A percentile compares a stretch with the other conserved stretches of the same genome.
Conservation (phyloP, 2,888 invertebrate species). For the Lepidocyrtinus sp. region DNA sequence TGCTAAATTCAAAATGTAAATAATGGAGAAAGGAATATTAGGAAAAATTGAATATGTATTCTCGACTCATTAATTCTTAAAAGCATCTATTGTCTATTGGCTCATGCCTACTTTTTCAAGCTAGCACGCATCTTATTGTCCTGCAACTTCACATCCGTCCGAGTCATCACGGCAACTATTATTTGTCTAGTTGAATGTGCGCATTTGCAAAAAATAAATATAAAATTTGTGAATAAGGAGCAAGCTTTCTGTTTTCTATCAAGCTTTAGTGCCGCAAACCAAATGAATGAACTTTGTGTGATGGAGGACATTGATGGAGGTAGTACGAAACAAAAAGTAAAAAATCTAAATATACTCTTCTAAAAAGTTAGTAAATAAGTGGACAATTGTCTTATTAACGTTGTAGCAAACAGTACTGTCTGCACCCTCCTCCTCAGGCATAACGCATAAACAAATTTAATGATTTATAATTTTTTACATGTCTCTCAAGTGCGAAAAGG, state of each 20-base stretch:
- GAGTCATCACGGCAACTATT: constrained; percentile 14
- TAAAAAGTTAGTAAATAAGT: too few species aligned
- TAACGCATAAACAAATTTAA: neutral
- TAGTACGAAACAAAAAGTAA: too few species aligned
- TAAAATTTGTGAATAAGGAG: neutral
- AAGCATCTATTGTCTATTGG: neutral
- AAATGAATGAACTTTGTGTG: too few species aligned
- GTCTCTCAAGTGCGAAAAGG: constrained; percentile 40
- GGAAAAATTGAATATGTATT: neutral
- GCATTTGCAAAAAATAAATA: neutral
- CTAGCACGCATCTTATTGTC: constrained; percentile 2
- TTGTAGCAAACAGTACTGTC: neutral
- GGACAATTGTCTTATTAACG: neutral
- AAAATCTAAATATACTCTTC: too few species aligned
- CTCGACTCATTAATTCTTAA: neutral
- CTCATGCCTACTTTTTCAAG: neutral
- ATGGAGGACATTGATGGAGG: too few species aligned
- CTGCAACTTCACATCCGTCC: constrained; percentile 6
- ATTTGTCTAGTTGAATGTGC: neutral
- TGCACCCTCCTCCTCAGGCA: neutral
- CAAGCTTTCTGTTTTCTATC: constrained; percentile 9
- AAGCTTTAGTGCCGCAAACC: too few species aligned
- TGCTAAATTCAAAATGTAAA: too few species aligned
- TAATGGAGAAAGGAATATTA: neutral
- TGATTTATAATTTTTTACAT: constrained; percentile 12